Evolutionary conservation across 1,140 invertebrate genomes (phyloP).

Genomic region (Epicauta chinensis): DNA sequence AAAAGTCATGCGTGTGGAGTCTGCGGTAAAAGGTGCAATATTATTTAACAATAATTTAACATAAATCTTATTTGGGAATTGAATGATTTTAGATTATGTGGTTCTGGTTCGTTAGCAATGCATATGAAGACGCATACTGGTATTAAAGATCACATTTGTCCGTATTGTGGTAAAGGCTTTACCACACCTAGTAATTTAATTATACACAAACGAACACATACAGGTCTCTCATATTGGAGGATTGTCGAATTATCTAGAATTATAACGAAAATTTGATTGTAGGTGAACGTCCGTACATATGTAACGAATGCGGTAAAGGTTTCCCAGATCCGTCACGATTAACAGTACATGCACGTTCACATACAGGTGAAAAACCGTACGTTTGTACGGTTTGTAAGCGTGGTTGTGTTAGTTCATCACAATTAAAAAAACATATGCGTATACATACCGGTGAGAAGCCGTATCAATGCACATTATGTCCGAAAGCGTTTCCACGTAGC

Average conservation of each 20-base stretch:
- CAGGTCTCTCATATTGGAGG: constrained; percentile 34
- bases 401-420: constrained; percentile 37
- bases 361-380: constrained; percentile 62
- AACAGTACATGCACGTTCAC: constrained; percentile 46
- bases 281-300: constrained; percentile 47
- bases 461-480: constrained; percentile 34
- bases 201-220: constrained; percentile 49
- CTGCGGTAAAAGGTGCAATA: constrained; percentile 37
- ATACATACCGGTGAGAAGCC: constrained; percentile 42
- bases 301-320: constrained; percentile 43
- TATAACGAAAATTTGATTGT: constrained; percentile 3
- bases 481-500: constrained; percentile 36
- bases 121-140: constrained; percentile 68
- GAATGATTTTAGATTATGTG: constrained; percentile 30
- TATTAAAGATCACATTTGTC: constrained; percentile 63
- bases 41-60: neutral
- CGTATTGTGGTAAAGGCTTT: constrained; percentile 62
- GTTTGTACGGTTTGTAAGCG: constrained; percentile 52
- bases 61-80: neutral
- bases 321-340: constrained; percentile 46
- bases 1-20: constrained; percentile 38
- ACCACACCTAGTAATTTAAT: constrained; percentile 40
- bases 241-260: neutral
- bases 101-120: constrained; percentile 38
- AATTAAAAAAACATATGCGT: constrained; percentile 43